These are phyloP conservation scores for Dolichoris vasculosae DNA, from an alignment of 1,140 invertebrate species.

Conservation along the genomic window DNA sequence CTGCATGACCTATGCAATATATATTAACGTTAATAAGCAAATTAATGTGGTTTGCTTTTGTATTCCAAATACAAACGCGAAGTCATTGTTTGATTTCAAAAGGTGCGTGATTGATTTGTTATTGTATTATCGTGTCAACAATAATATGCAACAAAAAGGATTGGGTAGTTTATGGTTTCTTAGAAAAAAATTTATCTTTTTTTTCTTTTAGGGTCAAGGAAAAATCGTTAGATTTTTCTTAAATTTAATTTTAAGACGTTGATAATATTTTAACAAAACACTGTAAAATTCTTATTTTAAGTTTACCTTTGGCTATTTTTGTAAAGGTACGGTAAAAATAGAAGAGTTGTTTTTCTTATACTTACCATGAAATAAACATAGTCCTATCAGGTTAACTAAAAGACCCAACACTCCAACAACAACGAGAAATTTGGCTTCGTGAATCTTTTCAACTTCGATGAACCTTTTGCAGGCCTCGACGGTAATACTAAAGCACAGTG, in stretches of 20 bases:
- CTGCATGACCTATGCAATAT: slow-evolving; percentile 27
- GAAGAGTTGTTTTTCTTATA: not conserved
- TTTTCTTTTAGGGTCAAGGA: no score
- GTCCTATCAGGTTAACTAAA: slow-evolving; percentile 87
- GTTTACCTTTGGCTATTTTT: no score
- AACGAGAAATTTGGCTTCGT: slow-evolving; percentile 84
- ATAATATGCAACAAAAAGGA: not conserved
- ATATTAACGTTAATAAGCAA: not conserved
- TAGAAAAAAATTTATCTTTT: not conserved
- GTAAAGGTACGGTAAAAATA: not conserved
- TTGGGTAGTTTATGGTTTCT: not conserved
- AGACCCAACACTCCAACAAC: slow-evolving; percentile 87
- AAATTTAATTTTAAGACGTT: no score
- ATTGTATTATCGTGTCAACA: not conserved
- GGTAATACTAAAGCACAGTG: slow-evolving; percentile 93
- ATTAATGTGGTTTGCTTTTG: not conserved
- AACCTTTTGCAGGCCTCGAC: slow-evolving; percentile 93
- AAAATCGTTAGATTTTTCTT: no score
- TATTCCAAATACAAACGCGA: not conserved
- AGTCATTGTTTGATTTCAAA: not conserved
- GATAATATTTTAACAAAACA: no score
- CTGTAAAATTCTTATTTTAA: no score
- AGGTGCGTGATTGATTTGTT: no score
- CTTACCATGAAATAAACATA: slow-evolving; percentile 88
- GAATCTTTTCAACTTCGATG: slow-evolving; percentile 88